phyloP scores from a whole-genome alignment of 2,113 vertebrate genomes.

The Aix galericulata region DNA sequence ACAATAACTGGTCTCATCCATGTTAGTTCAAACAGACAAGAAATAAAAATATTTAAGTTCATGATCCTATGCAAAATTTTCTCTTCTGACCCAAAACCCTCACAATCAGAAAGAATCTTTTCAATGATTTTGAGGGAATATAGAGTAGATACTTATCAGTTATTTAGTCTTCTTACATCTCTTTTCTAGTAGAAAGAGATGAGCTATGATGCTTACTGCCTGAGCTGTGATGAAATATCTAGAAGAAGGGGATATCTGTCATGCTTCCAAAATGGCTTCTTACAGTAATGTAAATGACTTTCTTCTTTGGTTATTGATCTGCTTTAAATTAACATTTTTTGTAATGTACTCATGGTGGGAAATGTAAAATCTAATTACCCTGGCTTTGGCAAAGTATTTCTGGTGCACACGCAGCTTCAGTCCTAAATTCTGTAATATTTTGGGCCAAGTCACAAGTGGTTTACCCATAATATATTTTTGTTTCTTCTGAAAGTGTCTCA shows the following conservation, averaged over 20 bases:
- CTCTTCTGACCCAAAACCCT: background rate
- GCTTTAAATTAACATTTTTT: background rate
- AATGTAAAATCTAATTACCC: background rate
- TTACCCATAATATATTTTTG: background rate
- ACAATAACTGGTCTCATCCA: background rate
- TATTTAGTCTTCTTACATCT: background rate
- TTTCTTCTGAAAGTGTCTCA: background rate
- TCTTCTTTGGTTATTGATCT: background rate
- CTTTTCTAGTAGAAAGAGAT: background rate
- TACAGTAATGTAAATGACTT: background rate
- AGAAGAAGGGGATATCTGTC: background rate
- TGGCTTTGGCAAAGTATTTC: background rate
- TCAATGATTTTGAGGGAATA: background rate
- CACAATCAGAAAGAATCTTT: background rate
- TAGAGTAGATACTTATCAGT: background rate
- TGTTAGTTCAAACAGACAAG: background rate
- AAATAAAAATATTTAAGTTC: background rate
- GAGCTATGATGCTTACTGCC: background rate
- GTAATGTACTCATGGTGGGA: background rate
- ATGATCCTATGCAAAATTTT: background rate
- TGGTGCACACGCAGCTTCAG: background rate
- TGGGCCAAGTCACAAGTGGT: background rate
- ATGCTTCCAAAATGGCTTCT: background rate
- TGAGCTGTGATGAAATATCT: background rate
- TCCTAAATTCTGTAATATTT: background rate